Percentiles rank a stretch among this genome's conserved stretches.
Conservation (phyloP, 2,888 invertebrate species). For the Lordiphosa andalusiaca region DNA sequence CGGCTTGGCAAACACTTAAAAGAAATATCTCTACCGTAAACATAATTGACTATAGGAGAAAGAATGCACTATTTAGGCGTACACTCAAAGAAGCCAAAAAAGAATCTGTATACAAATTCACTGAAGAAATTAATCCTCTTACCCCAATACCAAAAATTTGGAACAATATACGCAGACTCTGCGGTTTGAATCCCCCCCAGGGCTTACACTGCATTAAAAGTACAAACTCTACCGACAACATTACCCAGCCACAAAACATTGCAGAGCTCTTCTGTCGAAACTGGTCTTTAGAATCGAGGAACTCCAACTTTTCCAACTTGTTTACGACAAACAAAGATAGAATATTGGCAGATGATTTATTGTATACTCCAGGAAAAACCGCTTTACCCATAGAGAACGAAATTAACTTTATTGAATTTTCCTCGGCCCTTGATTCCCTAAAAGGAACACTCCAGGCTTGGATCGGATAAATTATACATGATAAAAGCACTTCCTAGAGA, state of each 20-base stretch:
- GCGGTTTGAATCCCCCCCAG: neutral
- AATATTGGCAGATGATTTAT: neutral
- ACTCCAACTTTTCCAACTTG: slow-evolving; percentile 1
- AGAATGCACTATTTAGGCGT: too few relatives aligned
- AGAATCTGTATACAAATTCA: neutral
- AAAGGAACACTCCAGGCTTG: slow-evolving; percentile 3
- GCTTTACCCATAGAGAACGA: neutral
- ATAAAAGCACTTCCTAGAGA: neutral
- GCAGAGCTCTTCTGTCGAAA: too few relatives aligned
- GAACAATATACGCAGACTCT: neutral
- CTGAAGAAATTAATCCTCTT: neutral
- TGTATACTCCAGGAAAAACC: neutral
- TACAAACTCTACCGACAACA: too few relatives aligned
- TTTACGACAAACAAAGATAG: slow-evolving; percentile 2
- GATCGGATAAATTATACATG: slow-evolving; percentile 1
- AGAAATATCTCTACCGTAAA: neutral
- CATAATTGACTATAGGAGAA: neutral
- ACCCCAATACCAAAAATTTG: slow-evolving; percentile 1
- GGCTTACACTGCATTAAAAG: neutral
- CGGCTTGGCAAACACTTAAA: neutral
- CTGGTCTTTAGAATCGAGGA: neutral
- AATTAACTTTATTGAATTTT: too few relatives aligned
- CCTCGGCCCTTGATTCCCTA: neutral
- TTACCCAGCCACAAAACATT: too few relatives aligned
- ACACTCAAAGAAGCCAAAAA: slow-evolving; percentile 1